phyloP scores from a whole-genome alignment of 2,888 invertebrate species.

The Phlogophora meticulosa region DNA sequence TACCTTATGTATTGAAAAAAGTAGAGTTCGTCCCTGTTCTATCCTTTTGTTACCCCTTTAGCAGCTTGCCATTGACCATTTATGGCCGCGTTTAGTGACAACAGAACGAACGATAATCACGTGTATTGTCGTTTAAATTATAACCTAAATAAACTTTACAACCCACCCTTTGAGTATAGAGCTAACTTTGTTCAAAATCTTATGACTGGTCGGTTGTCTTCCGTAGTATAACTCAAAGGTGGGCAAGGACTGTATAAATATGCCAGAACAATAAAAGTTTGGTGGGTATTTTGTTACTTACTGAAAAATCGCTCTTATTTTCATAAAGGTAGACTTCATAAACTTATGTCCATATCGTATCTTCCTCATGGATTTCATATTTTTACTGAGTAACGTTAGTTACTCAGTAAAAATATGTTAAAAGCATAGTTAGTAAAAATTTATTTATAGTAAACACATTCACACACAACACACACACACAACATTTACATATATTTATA shows the following conservation, averaged over 20 bases:
- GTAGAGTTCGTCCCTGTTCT: constrained; percentile 65
- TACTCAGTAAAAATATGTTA: no score
- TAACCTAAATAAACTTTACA: constrained; percentile 76
- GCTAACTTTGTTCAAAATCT: constrained; percentile 35
- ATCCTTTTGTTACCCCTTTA: constrained; percentile 68
- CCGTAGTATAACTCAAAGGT: constrained; percentile 27
- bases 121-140: constrained; percentile 74
- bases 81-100: constrained; percentile 73
- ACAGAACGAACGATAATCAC: constrained; percentile 81
- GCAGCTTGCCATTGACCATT: constrained; percentile 51
- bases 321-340: neutral
- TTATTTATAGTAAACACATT: no score
- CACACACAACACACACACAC: no score
- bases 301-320: neutral
- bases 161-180: constrained; percentile 31
- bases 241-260: neutral
- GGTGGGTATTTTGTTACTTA: neutral
- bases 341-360: neutral
- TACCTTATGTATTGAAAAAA: no score
- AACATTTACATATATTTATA: no score
- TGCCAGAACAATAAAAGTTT: neutral
- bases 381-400: no score
- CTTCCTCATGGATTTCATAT: no score
- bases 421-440: no score
- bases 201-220: constrained; percentile 23